Evolutionary conservation across 2,113 vertebrate species (phyloP).

Genomic region (Girardinichthys multiradiatus): DNA sequence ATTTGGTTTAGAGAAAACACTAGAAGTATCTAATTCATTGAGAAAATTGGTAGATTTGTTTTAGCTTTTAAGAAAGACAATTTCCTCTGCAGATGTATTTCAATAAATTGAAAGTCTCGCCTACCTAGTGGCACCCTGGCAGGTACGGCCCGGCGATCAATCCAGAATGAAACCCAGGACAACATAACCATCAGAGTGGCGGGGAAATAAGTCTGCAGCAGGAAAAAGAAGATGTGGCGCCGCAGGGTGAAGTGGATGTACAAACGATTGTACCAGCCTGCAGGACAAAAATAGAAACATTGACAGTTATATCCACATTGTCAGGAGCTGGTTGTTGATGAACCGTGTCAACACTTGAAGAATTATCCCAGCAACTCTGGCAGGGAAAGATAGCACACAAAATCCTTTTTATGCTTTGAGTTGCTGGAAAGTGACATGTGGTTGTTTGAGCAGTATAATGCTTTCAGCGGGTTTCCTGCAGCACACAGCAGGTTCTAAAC

Average conservation of each 20-base stretch:
- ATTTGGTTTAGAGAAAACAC: not conserved
- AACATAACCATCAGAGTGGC: conserved; percentile 95
- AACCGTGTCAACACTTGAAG: conserved; percentile 21
- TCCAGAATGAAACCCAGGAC: conserved; percentile 96
- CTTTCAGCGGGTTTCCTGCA: conserved; percentile 33
- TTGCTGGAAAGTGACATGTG: conserved; percentile 26
- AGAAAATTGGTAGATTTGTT: no score
- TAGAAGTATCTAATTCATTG: no score
- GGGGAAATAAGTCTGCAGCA: conserved; percentile 92
- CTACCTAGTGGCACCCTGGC: conserved; percentile 91
- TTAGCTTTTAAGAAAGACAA: not conserved
- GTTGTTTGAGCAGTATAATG: conserved; percentile 25
- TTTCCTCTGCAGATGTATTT: not conserved
- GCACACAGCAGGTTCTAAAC: conserved; percentile 32
- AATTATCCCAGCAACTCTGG: conserved; percentile 39
- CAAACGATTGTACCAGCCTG: conserved; percentile 94
- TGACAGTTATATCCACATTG: conserved; percentile 25
- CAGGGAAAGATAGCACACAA: conserved; percentile 35
- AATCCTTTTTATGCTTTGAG: conserved; percentile 52
- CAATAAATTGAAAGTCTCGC: not conserved
- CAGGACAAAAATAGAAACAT: conserved; percentile 18
- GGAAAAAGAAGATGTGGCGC: conserved; percentile 93
- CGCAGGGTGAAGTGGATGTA: conserved; percentile 93
- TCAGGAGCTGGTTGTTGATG: conserved; percentile 19
- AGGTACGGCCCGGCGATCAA: conserved; percentile 89